Evolutionary conservation across 2,888 invertebrate species (phyloP), one percentile per base, ranked within the genome.

Genomic region (Drosophila limbata): DNA sequence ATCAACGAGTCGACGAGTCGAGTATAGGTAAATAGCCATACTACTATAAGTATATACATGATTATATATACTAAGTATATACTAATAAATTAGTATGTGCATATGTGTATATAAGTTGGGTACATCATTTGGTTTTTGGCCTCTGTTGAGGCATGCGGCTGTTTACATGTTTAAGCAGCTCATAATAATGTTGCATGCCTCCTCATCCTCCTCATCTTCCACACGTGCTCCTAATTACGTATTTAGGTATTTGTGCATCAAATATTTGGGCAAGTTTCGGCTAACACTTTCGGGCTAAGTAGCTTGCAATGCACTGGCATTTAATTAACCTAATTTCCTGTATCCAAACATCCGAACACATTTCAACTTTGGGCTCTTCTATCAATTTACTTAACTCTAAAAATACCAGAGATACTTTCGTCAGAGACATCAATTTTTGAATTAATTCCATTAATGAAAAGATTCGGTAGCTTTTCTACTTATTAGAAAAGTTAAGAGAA

Each of bases 241-340:
- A 77, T 86, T 81, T 81, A 84, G 82, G 71, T 79, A 83, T 84
- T 83, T 87, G 74, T 62, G 82, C 84, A 86, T 83, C 66, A 74
- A 77, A 69, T 69, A 71, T 68, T 47, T 56, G 53, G 28, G 53
- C 51, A 53, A 56, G 57, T 73, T 77, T 59, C 40, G 64, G 40
- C 50, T 35, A 40, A 67, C 55, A 64, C 48, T 56, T 57, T 55
- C 60, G 52, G 19, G 52, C 39, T 56, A 63, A 63, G 63, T 76
- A 77, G 73, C 65, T 72, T 59, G 50, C 67, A 51, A 21, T 57
- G 59, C 48, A 33, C 50, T 59, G 65, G 64, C 61, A 64, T 69
- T 80, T 75, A 83, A 85, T 85, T 82, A 83, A 51, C 64, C 59
- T 40, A 72, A 72, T 72, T 69, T 78, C 59, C 75, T 65, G 68